Base-by-base conservation (phyloP, 2,888 invertebrate species). In the Drosophila monieri region DNA sequence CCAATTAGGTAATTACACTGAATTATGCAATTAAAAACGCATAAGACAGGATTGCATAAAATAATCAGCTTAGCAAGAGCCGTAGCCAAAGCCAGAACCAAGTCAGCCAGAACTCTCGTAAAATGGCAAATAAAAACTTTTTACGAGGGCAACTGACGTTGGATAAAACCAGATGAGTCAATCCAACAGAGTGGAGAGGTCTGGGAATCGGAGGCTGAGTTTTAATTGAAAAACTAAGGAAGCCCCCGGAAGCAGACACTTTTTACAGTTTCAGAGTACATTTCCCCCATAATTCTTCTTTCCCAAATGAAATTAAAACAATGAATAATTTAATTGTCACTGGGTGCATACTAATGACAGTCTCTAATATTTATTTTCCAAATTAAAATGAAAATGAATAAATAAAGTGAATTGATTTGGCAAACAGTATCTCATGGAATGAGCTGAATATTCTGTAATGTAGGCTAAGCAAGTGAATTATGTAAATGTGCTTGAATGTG, bases 401-500 rank as follows among this genome's bases (percentile, higher is more conserved):
- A 52, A 23, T 23, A 15, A 32, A 51, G 18, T 47, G 18, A 43
- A 51, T 46, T 60, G 27, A 30, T 67, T 51, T 41, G 21, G 39
- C 43, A 37, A 69, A 46, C 27, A 67, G 37, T 30, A 51, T 32
- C 43, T 55, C 32, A 37, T 49, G 59, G 49, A 44, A 54, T 18
- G 43, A 46, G 52, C 55, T 57, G 57, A 60, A 41, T 57, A 47
- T 39, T 60, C 8, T 68, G 12, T 62, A 62, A 14, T 10, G 30
- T 70, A 56, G 41, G 8, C 39, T 59, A 46, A 39, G 44, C 3
- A 46, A 23, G 48, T 21, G n/a, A 60, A 23, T 54, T 59, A 49
- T 41, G 49, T 58, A 43, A 69, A 58, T 69, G 49, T 69, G 70
- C 62, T 64, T 69, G 30, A 35, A 65, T 58, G 35, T 41, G 53